Base-by-base conservation (phyloP, 2,797 vertebrate species). In the Cossypha polioptera region DNA sequence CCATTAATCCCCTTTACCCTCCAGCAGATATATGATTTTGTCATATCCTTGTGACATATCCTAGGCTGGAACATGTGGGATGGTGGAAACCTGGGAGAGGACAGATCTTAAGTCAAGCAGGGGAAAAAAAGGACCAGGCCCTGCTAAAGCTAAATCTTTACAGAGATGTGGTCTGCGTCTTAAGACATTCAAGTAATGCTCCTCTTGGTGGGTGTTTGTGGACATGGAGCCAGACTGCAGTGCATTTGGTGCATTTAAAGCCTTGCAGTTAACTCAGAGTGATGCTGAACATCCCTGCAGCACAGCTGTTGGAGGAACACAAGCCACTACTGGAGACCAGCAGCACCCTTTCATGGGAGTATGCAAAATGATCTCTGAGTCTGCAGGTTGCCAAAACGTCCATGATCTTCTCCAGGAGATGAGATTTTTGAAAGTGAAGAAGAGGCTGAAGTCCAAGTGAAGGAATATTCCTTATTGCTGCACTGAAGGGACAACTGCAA, bases 201-300 rank as follows among this genome's bases (percentile, higher is more conserved):
- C 6, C 42, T 3, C 48, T 66, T 0, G 13, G 33, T 53, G 85
- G 54, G n/a, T 67, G 36, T 72, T 42, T 40, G 48, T 38, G 58
- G 82, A 22, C 20, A 14, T 20, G 33, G 31, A 55, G n/a, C 12
- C 74, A 54, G 54, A 31, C 4, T 61, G 12, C 18, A n/a, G 36
- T 0, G 9, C 10, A 18, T 24, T 31, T 38, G 1, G 6, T 6
- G 6, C 3, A 3, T 63, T 67, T 33, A 26, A 75, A 69, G 14
- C 29, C 48, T 42, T 26, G 55, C 29, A 10, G 12, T 22, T 21
- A 48, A 10, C 25, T 40, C 3, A 0, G 57, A 16, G 65, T 4
- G n/a, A 29, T 43, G 61, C 38, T 55, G 61, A 33, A 40, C 9
- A 18, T 11, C 21, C 45, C 42, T 53, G 17, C 16, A 18, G 16